These are phyloP conservation scores for Centropristis striata DNA, from an alignment of 2,113 vertebrate genomes.

Conservation along the genomic window DNA sequence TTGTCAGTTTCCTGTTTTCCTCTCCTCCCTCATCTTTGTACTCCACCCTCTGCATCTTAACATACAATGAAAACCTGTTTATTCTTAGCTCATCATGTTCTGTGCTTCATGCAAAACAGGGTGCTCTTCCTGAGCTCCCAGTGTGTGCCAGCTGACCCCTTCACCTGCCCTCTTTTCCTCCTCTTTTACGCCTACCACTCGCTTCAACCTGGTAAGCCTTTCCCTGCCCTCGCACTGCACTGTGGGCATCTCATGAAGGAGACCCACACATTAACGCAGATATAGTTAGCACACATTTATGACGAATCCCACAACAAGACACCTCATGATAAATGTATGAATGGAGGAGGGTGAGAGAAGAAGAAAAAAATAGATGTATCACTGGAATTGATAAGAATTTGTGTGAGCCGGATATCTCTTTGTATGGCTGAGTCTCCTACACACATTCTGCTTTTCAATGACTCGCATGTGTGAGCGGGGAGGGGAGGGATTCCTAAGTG, in stretches of 20 bases:
- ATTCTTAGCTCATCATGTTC: background rate
- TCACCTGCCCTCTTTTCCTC: constrained; percentile 21
- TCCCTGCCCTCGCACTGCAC: constrained; percentile 22
- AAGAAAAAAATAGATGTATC: constrained; percentile 40
- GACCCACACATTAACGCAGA: constrained; percentile 46
- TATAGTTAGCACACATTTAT: constrained; percentile 51
- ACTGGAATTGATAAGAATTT: constrained; percentile 41
- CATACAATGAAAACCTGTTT: background rate
- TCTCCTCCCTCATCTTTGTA: background rate
- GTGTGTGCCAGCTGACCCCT: constrained; percentile 27
- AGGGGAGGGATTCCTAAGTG: constrained; percentile 68
- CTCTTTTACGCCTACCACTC: constrained; percentile 13
- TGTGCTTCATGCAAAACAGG: constrained; percentile 15
- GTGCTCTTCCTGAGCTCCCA: background rate
- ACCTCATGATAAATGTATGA: constrained; percentile 67
- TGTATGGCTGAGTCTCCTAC: constrained; percentile 70
- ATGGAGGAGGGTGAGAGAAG: constrained; percentile 56
- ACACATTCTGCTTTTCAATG: constrained; percentile 66
- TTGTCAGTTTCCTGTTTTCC: background rate
- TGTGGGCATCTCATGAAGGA: constrained; percentile 51
- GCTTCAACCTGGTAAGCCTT: constrained; percentile 7
- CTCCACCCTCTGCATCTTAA: background rate
- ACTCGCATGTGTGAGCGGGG: constrained; percentile 45
- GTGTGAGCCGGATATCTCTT: constrained; percentile 68
- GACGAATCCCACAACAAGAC: constrained; percentile 59